Percentiles rank a stretch among this genome's conserved stretches.
Conservation (phyloP, 2,888 invertebrate genomes). For the Muscina levida region DNA sequence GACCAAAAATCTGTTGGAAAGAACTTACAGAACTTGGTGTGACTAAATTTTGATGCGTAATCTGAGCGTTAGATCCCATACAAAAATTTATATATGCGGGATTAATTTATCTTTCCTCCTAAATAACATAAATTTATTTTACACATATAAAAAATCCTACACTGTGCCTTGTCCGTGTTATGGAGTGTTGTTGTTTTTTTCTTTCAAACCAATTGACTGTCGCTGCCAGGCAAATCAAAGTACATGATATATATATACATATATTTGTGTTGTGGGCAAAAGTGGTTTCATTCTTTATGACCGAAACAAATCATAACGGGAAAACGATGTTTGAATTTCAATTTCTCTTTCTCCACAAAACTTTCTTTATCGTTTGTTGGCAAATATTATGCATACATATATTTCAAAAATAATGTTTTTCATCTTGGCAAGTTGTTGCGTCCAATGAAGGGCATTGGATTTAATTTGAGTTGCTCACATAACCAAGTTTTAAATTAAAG, state of each 20-base stretch:
- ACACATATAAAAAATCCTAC: background rate
- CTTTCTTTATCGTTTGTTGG: constrained; percentile 28
- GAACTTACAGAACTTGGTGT: no score
- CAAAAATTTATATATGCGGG: no score
- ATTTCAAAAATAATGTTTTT: no score
- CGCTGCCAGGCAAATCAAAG: constrained; percentile 31
- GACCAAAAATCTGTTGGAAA: no score
- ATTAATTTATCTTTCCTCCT: no score
- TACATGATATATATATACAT: background rate
- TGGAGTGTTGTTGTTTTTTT: background rate
- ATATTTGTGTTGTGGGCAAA: background rate
- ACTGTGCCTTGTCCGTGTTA: background rate
- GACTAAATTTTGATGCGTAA: no score
- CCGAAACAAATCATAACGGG: background rate
- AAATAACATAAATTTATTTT: no score
- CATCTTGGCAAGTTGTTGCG: constrained; percentile 13
- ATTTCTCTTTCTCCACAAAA: constrained; percentile 19
- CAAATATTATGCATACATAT: background rate
- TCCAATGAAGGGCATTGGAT: background rate
- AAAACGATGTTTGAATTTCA: constrained; percentile 17
- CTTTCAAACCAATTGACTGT: constrained; percentile 13
- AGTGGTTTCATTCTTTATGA: constrained; percentile 41
- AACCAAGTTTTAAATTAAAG: no score
- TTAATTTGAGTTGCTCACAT: no score
- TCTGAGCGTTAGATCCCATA: no score